Percentiles rank a stretch among this genome's conserved stretches.
phyloP scores from a whole-genome alignment of 2,888 invertebrate genomes.

The Zelleria hepariella region DNA sequence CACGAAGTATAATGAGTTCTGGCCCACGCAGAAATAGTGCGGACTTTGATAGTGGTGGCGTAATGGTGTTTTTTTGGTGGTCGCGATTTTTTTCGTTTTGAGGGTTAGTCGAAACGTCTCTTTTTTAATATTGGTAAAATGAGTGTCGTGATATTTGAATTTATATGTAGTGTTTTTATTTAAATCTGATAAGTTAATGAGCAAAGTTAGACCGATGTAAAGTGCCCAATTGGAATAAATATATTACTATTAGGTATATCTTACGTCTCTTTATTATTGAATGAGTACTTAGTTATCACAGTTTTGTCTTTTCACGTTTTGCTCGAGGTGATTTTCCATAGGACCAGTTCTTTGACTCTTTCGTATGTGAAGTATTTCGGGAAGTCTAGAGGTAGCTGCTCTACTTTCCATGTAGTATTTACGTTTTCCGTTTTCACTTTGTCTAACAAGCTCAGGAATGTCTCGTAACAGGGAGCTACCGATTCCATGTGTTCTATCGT shows the following conservation, averaged over 20 bases:
- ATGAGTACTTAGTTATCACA: conserved; percentile 41
- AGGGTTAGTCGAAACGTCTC: no score
- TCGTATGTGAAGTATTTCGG: conserved; percentile 88
- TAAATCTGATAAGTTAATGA: background rate
- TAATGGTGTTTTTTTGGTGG: background rate
- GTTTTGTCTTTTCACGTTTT: conserved; percentile 17
- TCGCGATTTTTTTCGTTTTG: background rate
- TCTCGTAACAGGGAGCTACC: conserved; percentile 90
- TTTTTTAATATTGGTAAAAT: background rate
- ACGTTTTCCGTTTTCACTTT: conserved; percentile 57
- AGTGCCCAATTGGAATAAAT: background rate
- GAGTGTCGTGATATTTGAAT: background rate
- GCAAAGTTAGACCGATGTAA: background rate
- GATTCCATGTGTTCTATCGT: conserved; percentile 84
- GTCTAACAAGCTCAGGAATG: conserved; percentile 77
- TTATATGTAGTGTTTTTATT: background rate
- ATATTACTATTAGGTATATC: background rate
- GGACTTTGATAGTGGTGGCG: no score
- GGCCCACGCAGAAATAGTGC: conserved; percentile 53
- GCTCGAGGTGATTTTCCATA: conserved; percentile 77
- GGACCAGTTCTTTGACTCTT: conserved; percentile 80
- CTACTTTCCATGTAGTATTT: conserved; percentile 67
- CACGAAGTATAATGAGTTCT: conserved; percentile 61
- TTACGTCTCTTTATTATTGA: background rate
- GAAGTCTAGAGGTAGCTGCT: conserved; percentile 78